Conservation (phyloP, 1,140 invertebrate species). For the Drosophila sechellia region DNA sequence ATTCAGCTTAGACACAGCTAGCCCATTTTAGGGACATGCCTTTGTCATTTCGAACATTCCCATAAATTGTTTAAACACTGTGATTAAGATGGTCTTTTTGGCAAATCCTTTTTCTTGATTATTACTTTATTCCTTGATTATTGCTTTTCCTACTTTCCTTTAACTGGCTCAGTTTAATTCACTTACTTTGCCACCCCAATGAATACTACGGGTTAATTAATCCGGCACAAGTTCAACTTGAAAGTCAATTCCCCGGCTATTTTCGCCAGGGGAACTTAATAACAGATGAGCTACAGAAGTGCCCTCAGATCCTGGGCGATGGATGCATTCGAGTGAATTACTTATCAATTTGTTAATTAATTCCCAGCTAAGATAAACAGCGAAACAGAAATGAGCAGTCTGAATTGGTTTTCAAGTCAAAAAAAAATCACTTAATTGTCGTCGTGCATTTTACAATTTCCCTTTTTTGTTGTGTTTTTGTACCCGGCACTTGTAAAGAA, state of each 20-base stretch:
- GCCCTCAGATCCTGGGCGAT: constrained; percentile 1
- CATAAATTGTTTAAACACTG: too few relatives aligned
- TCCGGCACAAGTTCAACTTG: constrained; percentile 8
- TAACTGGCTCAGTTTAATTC: background rate
- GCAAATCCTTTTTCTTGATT: too few relatives aligned
- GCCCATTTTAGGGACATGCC: background rate
- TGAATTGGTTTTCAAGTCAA: constrained; percentile 10
- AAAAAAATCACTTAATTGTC: constrained; percentile 42
- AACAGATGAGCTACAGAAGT: constrained; percentile 5
- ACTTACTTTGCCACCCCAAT: background rate
- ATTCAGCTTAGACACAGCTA: background rate
- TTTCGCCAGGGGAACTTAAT: constrained; percentile 8
- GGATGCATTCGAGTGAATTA: constrained; percentile 13
- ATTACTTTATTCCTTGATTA: too few relatives aligned
- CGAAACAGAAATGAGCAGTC: constrained; percentile 10
- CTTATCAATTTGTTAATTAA: constrained; percentile 45
- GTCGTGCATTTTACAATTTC: constrained; percentile 27
- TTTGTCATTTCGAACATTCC: too few relatives aligned
- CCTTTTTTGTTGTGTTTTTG: background rate
- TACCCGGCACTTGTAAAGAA: too few relatives aligned
- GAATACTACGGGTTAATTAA: constrained; percentile 7
- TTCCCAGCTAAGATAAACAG: constrained; percentile 11
- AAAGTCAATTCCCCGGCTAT: constrained; percentile 9
- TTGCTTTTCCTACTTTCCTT: background rate
- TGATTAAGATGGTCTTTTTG: too few relatives aligned